Conservation (phyloP, 2,888 invertebrate genomes). For the Cephus rjabovi region DNA sequence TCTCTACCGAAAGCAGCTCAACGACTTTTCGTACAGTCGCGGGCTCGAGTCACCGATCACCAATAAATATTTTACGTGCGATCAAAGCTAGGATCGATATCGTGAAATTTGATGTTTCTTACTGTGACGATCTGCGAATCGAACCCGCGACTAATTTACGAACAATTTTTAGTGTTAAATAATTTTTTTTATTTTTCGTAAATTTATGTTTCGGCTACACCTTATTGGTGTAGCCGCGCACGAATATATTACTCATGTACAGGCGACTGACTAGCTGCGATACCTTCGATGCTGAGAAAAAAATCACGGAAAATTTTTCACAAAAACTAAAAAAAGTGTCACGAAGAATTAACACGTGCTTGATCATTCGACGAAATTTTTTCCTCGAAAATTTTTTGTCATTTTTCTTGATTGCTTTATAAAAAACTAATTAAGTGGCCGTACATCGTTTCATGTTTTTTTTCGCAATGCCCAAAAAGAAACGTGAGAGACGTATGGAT, state of each 20-base stretch:
- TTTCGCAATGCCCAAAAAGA: not conserved
- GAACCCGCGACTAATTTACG: not conserved
- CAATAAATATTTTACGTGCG: too few relatives aligned
- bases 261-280: not conserved
- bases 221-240: not conserved
- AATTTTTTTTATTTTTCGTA: not conserved
- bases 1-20: not conserved
- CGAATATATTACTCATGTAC: not conserved
- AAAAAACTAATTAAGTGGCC: not conserved
- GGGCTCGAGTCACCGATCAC: not conserved
- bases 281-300: not conserved
- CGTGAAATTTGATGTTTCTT: not conserved
- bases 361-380: too few relatives aligned
- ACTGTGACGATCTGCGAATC: not conserved
- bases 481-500: not conserved
- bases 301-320: too few relatives aligned
- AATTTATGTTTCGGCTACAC: not conserved
- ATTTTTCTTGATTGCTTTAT: too few relatives aligned
- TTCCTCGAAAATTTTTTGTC: too few relatives aligned
- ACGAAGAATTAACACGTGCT: too few relatives aligned
- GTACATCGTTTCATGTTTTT: not conserved
- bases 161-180: not conserved
- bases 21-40: not conserved
- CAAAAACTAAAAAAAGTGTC: too few relatives aligned
- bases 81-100: not conserved